Base-by-base conservation (phyloP, 1,140 invertebrate species). In the Penaeus chinensis region DNA sequence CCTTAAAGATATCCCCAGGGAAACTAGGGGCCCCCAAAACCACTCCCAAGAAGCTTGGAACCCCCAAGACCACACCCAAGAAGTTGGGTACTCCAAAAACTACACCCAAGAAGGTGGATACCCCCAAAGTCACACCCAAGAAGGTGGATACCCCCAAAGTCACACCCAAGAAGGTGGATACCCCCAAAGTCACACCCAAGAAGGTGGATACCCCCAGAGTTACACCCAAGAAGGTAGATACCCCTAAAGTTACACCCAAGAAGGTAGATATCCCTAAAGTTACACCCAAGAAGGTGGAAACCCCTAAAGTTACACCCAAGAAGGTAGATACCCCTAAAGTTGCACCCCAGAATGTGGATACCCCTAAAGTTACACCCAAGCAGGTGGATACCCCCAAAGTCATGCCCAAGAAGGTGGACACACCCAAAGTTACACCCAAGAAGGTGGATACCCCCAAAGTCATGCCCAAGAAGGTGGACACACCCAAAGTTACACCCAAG, bases 51-150 rank as follows among this genome's bases (percentile, higher is more conserved):
- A 87, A 24, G n/a, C 4, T 62, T 24, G 13, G 7, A 4, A 32
- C 76, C 5, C 77, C 77, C 32, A 79, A 69, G 13, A 18, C 81
- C 69, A 62, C 61, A 20, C n/a, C 71, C 13, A 60, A 54, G 42
- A 82, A 63, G 37, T 60, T 11, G 24, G n/a, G 8, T 71, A 54
- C 16, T 8, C 69, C 62, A 1, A 66, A 85, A 1, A 0, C 4
- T 4, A 54, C 87, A 11, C 76, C 87, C 71, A 83, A 80, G 54
- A 54, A 54, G 11, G 54, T 54, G 54, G 54, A 54, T 54, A 54
- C 47, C 47, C 47, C 47, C 1, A 83, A 20, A 18, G 60, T 42
- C 18, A 61, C 76, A 3, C 76, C 76, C 42, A 82, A 82, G 16
- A 60, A 42, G 42, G 42, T 61, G 5, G 60, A 77, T 54, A 54